Percentiles rank a stretch among this genome's conserved stretches.
Conservation (phyloP, 2,797 vertebrate genomes). For the Falco cherrug region DNA sequence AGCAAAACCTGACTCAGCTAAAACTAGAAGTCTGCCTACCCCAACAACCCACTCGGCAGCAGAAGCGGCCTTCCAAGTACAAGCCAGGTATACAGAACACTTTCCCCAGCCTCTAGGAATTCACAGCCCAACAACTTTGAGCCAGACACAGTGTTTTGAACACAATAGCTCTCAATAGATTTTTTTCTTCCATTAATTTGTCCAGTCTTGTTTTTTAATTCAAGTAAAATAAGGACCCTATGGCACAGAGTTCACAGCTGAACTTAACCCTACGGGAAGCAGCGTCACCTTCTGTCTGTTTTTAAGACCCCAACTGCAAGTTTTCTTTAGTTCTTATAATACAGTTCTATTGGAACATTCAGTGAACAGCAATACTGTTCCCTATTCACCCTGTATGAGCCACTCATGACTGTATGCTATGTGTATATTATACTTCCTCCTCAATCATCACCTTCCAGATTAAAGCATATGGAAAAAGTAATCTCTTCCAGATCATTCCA, state of each 20-base stretch:
- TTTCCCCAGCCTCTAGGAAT: background rate
- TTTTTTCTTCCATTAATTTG: background rate
- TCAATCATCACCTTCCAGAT: background rate
- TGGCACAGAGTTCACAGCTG: background rate
- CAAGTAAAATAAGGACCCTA: background rate
- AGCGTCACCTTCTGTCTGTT: background rate
- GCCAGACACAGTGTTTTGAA: background rate
- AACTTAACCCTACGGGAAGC: background rate
- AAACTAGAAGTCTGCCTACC: background rate
- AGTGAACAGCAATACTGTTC: background rate
- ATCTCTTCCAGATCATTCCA: background rate
- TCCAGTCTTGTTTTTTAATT: background rate
- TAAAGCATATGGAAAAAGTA: background rate
- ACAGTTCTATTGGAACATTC: background rate
- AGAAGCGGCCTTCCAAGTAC: background rate
- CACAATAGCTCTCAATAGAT: background rate
- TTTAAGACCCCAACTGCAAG: background rate
- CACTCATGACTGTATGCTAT: background rate
- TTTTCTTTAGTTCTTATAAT: background rate
- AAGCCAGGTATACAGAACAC: background rate
- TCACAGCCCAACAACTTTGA: background rate
- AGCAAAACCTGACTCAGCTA: background rate
- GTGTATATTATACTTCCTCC: background rate
- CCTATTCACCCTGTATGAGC: background rate
- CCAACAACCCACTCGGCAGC: rapidly evolving